Base-by-base conservation (phyloP, 2,113 vertebrate species). In the Lophochroa leadbeateri region DNA sequence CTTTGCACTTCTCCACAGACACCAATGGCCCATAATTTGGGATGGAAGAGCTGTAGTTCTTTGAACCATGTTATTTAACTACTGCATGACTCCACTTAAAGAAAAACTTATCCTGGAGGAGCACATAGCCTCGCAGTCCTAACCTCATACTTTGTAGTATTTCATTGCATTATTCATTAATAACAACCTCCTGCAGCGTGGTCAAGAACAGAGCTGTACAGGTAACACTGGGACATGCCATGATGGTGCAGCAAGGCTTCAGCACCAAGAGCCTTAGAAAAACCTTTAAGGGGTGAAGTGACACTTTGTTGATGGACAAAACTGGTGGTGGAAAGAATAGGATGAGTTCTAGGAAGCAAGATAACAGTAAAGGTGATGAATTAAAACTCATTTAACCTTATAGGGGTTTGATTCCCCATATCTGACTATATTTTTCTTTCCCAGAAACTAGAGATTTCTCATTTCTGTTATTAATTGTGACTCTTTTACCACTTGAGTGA, bases 161-260 rank as follows among this genome's bases (percentile, higher is more conserved):
- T 76, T 67, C 23, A 43, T 17, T 76, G 16, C 43, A 55, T 79
- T 89, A 82, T 69, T 88, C 53, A 76, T 71, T 75, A 87, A 76
- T 53, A 83, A 33, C 0, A 4, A 33, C 64, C 63, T 82, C 31
- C 52, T 49, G 31, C 49, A 35, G 47, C 2, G n/a, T 47, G 72
- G 69, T 39, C 52, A 57, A 71, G 49, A 92, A 49, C 49, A 63
- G 61, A 68, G 33, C 55, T 64, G 17, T 57, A 6, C 25, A 49
- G 35, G 25, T 63, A 74, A 86, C 2, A 1, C 47, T 41, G 57
- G 29, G 46, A 70, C n/a, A 17, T 70, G 60, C 28, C 53, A 37
- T 0, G 0, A 14, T 2, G 31, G 8, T 60, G 17, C 49, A 70
- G 35, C 11, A 13, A 87, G 31, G 10, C 37, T 68, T 61, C 84